Base-by-base conservation (phyloP, 2,797 vertebrate genomes). In the Coendou prehensilis region DNA sequence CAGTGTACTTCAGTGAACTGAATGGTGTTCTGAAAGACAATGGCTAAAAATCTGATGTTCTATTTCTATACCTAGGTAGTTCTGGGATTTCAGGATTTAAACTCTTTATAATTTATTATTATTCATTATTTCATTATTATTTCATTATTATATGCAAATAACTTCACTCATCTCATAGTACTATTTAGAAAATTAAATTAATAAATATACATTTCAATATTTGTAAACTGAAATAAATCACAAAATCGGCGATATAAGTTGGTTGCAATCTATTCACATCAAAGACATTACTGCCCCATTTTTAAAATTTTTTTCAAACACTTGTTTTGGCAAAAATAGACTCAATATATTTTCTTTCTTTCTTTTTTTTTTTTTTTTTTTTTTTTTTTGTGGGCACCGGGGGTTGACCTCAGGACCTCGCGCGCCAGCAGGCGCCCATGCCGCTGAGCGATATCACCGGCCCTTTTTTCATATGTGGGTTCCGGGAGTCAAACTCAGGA, bases 281-380 rank as follows among this genome's bases (percentile, higher is more conserved):
- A 96, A 92, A 96, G 20, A 93, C 17, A 91, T 37, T 61, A 93
- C 26, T 93, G n/a, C 15, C 15, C 81, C 52, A 89, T 67, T 89
- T 95, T 97, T 76, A 2, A 41, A 93, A 89, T 84, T 6, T n/a
- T 71, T 93, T 94, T 57, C 18, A 91, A 93, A 85, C 23, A 95
- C 54, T 6, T 5, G 52, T 75, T 97, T 88, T 78, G 78, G 54
- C 71, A 96, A 92, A 8, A 9, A 92, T 50, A 85, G 50, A 81
- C 4, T 6, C 30, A 89, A 96, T 82, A 84, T 54, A 76, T 84
- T 92, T 96, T 75, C 26, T 41, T 41, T 41, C 37, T 41, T 41
- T 41, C 2, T 41, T 41, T 41, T 41, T 41, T 41, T 41, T 41
- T 41, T 41, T 41, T 41, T 41, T 41, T 41, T 41, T 41, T 41